Percentiles rank a stretch among this genome's conserved stretches.
phyloP scores from a whole-genome alignment of 2,113 vertebrate genomes.

The Campylomormyrus tamandua region DNA sequence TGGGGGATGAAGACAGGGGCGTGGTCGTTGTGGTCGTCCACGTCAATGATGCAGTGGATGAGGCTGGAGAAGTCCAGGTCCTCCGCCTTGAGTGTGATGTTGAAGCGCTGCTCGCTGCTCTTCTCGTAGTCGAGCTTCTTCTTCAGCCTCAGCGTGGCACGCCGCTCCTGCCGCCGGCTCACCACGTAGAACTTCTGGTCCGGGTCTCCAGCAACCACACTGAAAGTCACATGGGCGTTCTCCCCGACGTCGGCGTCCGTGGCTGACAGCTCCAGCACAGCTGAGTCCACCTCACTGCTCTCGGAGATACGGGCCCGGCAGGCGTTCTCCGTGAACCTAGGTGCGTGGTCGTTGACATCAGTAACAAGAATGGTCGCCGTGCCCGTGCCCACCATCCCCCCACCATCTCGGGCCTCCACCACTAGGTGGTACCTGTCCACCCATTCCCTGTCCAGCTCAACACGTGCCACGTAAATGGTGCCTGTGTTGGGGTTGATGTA shows the following conservation, averaged over 20 bases:
- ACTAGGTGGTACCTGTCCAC: constrained; percentile 65
- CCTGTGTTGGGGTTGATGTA: constrained; percentile 67
- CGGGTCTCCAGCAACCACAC: constrained; percentile 70
- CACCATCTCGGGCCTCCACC: constrained; percentile 78
- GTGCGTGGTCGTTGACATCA: constrained; percentile 74
- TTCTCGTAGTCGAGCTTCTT: constrained; percentile 76
- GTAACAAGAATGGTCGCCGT: constrained; percentile 70
- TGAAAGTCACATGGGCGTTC: constrained; percentile 74
- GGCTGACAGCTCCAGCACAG: constrained; percentile 67
- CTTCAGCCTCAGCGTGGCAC: constrained; percentile 68
- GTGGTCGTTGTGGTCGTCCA: constrained; percentile 82
- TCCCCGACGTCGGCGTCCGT: constrained; percentile 68
- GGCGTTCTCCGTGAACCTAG: constrained; percentile 60
- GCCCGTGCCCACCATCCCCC: constrained; percentile 71
- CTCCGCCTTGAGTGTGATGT: constrained; percentile 75
- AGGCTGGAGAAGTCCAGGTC: constrained; percentile 73
- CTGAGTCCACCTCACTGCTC: constrained; percentile 60
- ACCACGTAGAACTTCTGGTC: constrained; percentile 79
- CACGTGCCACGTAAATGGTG: constrained; percentile 60
- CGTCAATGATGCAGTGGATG: constrained; percentile 71
- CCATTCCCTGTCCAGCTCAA: constrained; percentile 70
- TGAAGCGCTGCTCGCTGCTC: constrained; percentile 70
- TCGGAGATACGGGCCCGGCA: constrained; percentile 67
- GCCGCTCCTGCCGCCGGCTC: constrained; percentile 63
- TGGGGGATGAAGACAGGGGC: constrained; percentile 72